Base-by-base conservation (phyloP, 2,888 invertebrate genomes). In the Copidosoma aretas region DNA sequence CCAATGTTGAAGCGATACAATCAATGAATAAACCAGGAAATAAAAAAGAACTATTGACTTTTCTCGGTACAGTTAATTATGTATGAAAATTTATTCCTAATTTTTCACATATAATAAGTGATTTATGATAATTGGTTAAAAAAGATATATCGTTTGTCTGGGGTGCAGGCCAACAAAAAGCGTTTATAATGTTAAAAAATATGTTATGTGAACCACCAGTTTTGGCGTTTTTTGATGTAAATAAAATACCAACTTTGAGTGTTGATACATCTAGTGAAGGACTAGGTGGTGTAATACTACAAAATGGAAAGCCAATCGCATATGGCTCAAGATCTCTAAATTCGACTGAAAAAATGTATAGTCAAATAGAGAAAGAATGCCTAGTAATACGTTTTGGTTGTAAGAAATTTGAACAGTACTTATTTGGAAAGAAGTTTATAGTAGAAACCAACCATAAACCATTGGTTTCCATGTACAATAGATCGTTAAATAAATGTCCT, bases 41-140 rank as follows among this genome's bases (percentile, higher is more conserved):
- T 71, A 67, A 52, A 56, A 12, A 75, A 64, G 73, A 75, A 43
- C 41, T 79, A 15, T 68, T 74, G 60, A 71, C 70, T 60, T 74
- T 79, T 49, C 62, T 79, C 51, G 80, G 79, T 8, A 73, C 76
- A 58, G 63, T 74, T 39, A 76, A 72, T 22, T 79, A 79, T 65
- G 54, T 79, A 39, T 43, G 75, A 25, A 76, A 73, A 67, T 79
- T 77, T 64, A 76, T 81, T 43, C 75, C 76, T 24, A 71, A 75
- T 63, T 70, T 76, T 10, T 60, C 76, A 49, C 52, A 71, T 22
- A 49, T 69, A 56, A 69, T 73, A 22, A 64, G 60, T 59, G 68
- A 70, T 17, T 32, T 77, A 49, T 62, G 76, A 60, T 61, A 65
- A 70, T 65, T 79, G 15, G 63, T 77, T 24, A 71, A 73, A 39